Evolutionary conservation across 2,113 vertebrate genomes (phyloP).

Genomic region (Aphyosemion australe): DNA sequence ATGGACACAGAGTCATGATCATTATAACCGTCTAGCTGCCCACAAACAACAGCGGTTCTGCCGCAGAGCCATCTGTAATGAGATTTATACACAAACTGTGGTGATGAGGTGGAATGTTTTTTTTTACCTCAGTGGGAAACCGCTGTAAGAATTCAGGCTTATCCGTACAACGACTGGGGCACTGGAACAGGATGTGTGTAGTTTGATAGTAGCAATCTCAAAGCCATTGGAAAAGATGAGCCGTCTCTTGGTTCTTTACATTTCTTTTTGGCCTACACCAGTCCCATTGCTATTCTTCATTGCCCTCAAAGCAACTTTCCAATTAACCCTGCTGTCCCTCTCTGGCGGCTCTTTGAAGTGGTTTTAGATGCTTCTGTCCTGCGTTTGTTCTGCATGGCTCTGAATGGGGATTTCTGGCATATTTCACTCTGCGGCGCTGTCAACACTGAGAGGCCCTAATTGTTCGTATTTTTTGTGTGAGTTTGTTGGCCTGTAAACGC

Average conservation of each 20-base stretch:
- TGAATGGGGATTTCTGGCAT: slow-evolving; percentile 14
- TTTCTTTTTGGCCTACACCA: slow-evolving; percentile 11
- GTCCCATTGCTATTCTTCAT: slow-evolving; percentile 14
- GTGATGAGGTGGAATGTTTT: slow-evolving; percentile 44
- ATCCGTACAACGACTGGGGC: slow-evolving; percentile 19
- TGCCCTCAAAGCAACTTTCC: slow-evolving; percentile 52
- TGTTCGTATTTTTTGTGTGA: too few relatives aligned
- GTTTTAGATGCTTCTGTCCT: slow-evolving; percentile 24
- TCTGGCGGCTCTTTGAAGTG: slow-evolving; percentile 34
- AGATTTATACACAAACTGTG: slow-evolving; percentile 26
- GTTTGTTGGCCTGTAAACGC: slow-evolving; percentile 1
- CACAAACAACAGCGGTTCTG: slow-evolving; percentile 11
- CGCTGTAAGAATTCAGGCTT: slow-evolving; percentile 17
- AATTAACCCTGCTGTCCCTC: slow-evolving; percentile 59
- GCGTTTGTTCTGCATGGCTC: slow-evolving; percentile 3
- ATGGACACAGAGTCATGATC: slow-evolving; percentile 12
- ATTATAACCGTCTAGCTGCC: slow-evolving; percentile 29
- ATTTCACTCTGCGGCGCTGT: slow-evolving; percentile 3
- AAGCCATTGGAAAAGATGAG: slow-evolving; percentile 42
- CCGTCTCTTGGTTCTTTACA: slow-evolving; percentile 5
- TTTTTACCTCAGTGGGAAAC: slow-evolving; percentile 29
- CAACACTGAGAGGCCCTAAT: slow-evolving; percentile 12
- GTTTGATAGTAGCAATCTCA: slow-evolving; percentile 19
- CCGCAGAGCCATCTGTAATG: slow-evolving; percentile 39
- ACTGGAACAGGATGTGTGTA: slow-evolving; percentile 16